A percentile compares a stretch with the other conserved stretches of the same genome.
phyloP scores from a whole-genome alignment of 1,140 invertebrate genomes.

The Drosophila lini region DNA sequence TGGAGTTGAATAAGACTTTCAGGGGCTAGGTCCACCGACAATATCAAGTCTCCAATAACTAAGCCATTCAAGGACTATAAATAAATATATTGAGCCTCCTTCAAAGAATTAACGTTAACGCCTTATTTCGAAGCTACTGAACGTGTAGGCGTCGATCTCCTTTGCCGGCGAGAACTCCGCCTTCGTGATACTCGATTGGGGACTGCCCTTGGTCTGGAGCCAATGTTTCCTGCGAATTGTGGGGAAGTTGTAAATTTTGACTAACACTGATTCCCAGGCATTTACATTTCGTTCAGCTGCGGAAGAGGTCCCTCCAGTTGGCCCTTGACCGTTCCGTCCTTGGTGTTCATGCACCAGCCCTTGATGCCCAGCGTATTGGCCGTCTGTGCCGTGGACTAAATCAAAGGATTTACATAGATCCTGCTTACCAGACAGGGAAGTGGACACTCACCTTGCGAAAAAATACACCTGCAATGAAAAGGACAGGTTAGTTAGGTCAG shows the following conservation, averaged over 20 bases:
- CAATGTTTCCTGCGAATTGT: slow-evolving; percentile 65
- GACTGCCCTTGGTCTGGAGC: slow-evolving; percentile 86
- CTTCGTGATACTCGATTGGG: slow-evolving; percentile 87
- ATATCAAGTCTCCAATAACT: background rate
- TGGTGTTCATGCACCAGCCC: slow-evolving; percentile 91
- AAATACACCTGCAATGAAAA: slow-evolving; percentile 61
- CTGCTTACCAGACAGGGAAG: background rate
- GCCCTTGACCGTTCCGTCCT: slow-evolving; percentile 87
- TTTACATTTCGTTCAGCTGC: slow-evolving; percentile 88
- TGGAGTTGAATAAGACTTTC: background rate
- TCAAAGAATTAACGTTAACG: slow-evolving; percentile 13
- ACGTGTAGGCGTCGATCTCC: slow-evolving; percentile 51
- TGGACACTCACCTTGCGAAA: slow-evolving; percentile 69
- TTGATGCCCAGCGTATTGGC: slow-evolving; percentile 86
- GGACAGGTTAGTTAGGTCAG: background rate
- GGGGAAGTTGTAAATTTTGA: background rate
- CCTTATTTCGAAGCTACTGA: slow-evolving; percentile 52
- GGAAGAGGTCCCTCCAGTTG: slow-evolving; percentile 86
- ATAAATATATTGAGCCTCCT: background rate
- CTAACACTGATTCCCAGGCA: background rate
- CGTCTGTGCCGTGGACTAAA: slow-evolving; percentile 87
- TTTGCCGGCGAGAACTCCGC: slow-evolving; percentile 85
- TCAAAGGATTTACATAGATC: background rate
- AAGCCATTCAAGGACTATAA: background rate
- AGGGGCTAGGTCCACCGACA: background rate